These are phyloP conservation scores for Spatulosminthurus flaviceps DNA, from an alignment of 2,888 invertebrate genomes.

Conservation along the genomic window DNA sequence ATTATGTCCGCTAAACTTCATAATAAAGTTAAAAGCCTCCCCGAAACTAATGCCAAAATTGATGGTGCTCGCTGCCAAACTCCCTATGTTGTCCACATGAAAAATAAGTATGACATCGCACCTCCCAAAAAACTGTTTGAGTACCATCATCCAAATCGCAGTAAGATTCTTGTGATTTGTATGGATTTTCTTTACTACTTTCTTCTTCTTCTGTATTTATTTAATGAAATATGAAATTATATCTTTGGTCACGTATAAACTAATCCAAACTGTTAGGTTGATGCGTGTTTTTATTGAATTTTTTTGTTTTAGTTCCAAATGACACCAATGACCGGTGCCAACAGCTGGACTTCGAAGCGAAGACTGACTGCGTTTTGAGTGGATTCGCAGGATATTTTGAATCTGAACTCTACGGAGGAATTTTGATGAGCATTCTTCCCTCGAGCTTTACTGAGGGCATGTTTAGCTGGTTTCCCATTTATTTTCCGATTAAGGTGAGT, in stretches of 20 bases:
- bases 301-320: conserved; percentile 12
- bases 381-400: conserved; percentile 98
- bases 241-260: too few species aligned
- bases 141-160: conserved; percentile 89
- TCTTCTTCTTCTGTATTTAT: too few species aligned
- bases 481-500: conserved; percentile 85
- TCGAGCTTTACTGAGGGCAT: conserved; percentile 87
- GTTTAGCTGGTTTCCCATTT: conserved; percentile 98
- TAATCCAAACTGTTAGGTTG: too few species aligned
- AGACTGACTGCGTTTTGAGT: conserved; percentile 83
- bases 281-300: too few species aligned
- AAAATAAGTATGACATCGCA: conserved; percentile 83
- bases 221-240: too few species aligned
- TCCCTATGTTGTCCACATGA: conserved; percentile 91
- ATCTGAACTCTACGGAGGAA: conserved; percentile 82
- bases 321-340: conserved; percentile 70
- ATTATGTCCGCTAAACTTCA: conserved; percentile 89
- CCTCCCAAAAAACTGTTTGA: conserved; percentile 81
- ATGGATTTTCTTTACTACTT: too few species aligned
- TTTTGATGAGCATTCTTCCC: conserved; percentile 89
- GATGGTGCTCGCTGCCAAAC: conserved; percentile 75
- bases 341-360: conserved; percentile 75
- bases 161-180: conserved; percentile 65
- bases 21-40: conserved; percentile 74
- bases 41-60: conserved; percentile 68